Evolutionary conservation across 2,113 vertebrate genomes (phyloP).

Genomic region (Cynocephalus volans): DNA sequence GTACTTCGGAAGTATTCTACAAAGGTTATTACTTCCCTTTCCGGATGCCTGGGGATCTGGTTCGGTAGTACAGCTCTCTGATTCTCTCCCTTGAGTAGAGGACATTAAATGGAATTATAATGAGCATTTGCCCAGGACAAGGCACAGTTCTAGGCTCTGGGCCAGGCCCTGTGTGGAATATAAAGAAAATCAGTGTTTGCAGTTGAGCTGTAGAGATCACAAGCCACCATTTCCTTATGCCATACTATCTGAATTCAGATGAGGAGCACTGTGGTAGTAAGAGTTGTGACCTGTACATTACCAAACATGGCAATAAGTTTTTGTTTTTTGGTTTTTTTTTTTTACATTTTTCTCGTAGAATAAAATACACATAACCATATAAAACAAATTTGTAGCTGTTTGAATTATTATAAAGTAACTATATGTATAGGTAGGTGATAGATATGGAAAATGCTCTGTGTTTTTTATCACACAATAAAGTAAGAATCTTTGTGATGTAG

Average conservation of each 20-base stretch:
- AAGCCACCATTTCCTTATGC: neutral
- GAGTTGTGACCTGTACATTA: neutral
- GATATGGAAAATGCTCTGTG: neutral
- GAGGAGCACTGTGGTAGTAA: neutral
- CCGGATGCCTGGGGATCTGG: neutral
- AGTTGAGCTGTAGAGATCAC: no score
- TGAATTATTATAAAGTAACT: neutral
- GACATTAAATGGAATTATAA: neutral
- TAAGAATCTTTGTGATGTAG: neutral
- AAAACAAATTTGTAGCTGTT: neutral
- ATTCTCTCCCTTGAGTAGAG: neutral
- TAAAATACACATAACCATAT: neutral
- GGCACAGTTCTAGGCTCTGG: neutral
- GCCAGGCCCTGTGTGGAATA: neutral
- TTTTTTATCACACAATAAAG: neutral
- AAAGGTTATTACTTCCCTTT: neutral
- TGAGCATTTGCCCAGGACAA: neutral
- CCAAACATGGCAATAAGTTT: neutral
- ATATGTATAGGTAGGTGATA: neutral
- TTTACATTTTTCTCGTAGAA: neutral
- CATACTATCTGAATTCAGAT: neutral
- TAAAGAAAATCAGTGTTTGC: neutral
- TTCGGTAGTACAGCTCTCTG: neutral
- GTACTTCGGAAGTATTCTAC: rapidly evolving
- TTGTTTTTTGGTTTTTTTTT: neutral